These are phyloP conservation scores for Sphaerodactylus townsendi DNA, from an alignment of 2,113 vertebrate species.

Conservation along the genomic window DNA sequence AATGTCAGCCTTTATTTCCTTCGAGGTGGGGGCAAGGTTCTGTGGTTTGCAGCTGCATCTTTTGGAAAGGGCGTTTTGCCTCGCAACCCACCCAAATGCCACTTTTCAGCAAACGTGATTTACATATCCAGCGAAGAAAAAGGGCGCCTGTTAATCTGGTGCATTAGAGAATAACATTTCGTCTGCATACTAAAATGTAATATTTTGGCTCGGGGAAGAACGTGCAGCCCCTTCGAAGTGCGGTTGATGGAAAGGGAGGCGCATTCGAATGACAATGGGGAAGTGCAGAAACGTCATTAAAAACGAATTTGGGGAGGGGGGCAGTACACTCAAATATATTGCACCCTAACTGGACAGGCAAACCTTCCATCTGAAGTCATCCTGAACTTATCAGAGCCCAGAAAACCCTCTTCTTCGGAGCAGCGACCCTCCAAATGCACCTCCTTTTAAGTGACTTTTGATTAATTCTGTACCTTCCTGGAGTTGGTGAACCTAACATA, in stretches of 20 bases:
- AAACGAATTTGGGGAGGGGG: fast-evolving
- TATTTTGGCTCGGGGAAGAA: too few relatives aligned
- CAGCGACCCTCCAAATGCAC: not conserved
- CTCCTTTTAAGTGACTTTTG: not conserved
- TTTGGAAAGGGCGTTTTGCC: not conserved
- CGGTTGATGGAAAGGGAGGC: not conserved
- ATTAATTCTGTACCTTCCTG: not conserved
- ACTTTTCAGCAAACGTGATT: not conserved
- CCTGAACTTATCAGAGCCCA: not conserved
- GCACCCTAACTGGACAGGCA: not conserved
- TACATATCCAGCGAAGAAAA: too few relatives aligned
- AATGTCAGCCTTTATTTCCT: not conserved
- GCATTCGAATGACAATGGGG: not conserved
- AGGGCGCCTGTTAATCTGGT: not conserved
- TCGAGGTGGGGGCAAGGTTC: too few relatives aligned
- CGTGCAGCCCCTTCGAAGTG: too few relatives aligned
- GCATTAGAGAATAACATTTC: not conserved
- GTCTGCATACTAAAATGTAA: too few relatives aligned
- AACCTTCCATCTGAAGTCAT: too few relatives aligned
- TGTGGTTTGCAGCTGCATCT: not conserved
- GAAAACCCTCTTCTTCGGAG: too few relatives aligned
- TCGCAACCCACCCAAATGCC: not conserved
- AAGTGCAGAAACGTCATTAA: not conserved
- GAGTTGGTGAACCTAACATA: not conserved
- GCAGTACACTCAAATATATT: too few relatives aligned